A percentile compares a stretch with the other conserved stretches of the same genome.
These are phyloP conservation scores for Linepithema humile DNA, from an alignment of 1,140 invertebrate genomes.

Conservation along the genomic window DNA sequence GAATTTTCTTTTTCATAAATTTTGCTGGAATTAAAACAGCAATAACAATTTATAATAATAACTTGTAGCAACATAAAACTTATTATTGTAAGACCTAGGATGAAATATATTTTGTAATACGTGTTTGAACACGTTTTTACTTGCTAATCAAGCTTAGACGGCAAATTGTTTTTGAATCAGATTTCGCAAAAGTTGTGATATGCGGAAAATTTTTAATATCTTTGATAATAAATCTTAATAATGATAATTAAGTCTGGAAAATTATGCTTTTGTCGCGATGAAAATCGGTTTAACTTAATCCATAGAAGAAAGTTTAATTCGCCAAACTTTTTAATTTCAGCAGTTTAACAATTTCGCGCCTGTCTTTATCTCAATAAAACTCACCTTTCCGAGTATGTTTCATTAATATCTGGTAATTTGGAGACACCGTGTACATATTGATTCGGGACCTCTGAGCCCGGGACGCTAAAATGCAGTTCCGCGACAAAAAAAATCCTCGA, in stretches of 20 bases:
- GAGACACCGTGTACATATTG: slow-evolving; percentile 29
- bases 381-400: background rate
- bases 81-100: background rate
- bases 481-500: slow-evolving; percentile 41
- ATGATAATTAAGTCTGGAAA: too few species aligned
- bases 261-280: background rate
- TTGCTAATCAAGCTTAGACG: background rate
- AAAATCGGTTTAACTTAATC: background rate
- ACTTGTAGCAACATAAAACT: background rate
- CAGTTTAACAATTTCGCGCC: background rate
- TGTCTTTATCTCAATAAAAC: background rate
- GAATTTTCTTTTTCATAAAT: background rate
- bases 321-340: background rate
- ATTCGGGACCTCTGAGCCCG: background rate
- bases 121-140: background rate
- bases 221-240: background rate
- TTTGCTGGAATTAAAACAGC: background rate
- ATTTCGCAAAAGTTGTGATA: background rate
- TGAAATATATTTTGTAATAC: background rate
- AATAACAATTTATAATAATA: background rate
- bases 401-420: background rate
- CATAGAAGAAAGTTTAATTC: background rate
- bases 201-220: background rate
- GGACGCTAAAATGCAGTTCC: background rate
- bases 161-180: background rate